phyloP scores from a whole-genome alignment of 2,113 vertebrate genomes.

The Lepisosteus oculatus region DNA sequence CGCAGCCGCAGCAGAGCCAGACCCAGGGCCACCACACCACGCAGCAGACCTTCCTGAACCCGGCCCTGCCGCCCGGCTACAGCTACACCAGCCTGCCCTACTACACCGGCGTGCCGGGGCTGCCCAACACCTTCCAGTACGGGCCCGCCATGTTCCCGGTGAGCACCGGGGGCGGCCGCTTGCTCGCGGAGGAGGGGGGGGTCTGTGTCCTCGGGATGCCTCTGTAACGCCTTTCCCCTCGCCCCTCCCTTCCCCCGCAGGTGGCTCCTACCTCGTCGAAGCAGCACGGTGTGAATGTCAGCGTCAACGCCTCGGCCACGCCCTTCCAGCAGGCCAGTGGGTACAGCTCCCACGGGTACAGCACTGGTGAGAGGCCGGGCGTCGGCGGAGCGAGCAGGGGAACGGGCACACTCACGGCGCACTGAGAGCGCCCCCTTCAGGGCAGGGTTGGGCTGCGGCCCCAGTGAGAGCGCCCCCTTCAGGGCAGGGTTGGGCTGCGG shows the following conservation, averaged over 20 bases:
- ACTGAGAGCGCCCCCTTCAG: too few relatives aligned
- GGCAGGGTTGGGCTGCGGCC: too few relatives aligned
- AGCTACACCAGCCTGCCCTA: slow-evolving; percentile 98
- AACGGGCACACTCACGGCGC: too few relatives aligned
- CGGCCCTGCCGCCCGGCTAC: slow-evolving; percentile 93
- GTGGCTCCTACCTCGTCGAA: slow-evolving; percentile 97
- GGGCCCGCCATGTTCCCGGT: slow-evolving; percentile 97
- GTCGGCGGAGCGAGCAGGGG: too few relatives aligned
- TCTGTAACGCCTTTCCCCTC: background rate
- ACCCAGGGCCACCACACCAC: slow-evolving; percentile 91
- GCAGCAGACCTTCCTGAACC: slow-evolving; percentile 96
- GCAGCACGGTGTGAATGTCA: slow-evolving; percentile 95
- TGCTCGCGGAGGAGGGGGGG: background rate
- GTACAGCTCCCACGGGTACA: slow-evolving; percentile 93
- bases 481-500: too few relatives aligned
- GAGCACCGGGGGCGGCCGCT: slow-evolving; percentile 46
- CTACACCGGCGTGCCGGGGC: slow-evolving; percentile 93
- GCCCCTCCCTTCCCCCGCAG: slow-evolving; percentile 45
- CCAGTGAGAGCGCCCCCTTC: too few relatives aligned
- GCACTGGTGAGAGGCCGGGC: slow-evolving; percentile 72
- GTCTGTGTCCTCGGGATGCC: background rate
- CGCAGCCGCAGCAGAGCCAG: slow-evolving; percentile 93
- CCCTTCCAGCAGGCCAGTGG: slow-evolving; percentile 94
- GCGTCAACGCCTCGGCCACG: slow-evolving; percentile 89
- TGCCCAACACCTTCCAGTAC: slow-evolving; percentile 96